These are phyloP conservation scores for Diabrotica balteata DNA, from an alignment of 2,888 invertebrate genomes.

Conservation along the genomic window DNA sequence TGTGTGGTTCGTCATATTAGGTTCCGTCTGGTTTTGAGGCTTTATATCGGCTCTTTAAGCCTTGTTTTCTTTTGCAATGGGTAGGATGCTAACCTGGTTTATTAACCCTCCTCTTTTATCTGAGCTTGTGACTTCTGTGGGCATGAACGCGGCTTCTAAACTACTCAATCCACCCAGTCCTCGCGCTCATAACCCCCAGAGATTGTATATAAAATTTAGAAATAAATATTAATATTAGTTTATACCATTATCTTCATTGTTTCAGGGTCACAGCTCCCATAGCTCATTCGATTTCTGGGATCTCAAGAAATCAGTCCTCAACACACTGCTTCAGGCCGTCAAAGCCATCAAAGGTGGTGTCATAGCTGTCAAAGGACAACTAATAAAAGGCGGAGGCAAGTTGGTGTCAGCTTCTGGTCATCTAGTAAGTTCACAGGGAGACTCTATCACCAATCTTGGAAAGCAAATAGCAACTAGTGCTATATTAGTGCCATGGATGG, in stretches of 20 bases:
- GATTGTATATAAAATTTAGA: too few relatives aligned
- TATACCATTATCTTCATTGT: constrained; percentile 12
- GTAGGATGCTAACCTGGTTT: too few relatives aligned
- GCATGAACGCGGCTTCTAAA: too few relatives aligned
- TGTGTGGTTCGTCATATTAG: too few relatives aligned
- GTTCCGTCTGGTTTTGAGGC: too few relatives aligned
- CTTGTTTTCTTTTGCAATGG: too few relatives aligned
- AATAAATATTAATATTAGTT: too few relatives aligned
- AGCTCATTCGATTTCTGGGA: constrained; percentile 65
- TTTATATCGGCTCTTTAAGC: too few relatives aligned
- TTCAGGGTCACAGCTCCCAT: constrained; percentile 43
- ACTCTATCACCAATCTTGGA: constrained; percentile 80
- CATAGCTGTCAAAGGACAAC: constrained; percentile 85
- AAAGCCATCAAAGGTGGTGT: constrained; percentile 89
- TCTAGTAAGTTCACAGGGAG: constrained; percentile 78
- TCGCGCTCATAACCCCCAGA: too few relatives aligned
- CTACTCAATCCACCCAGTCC: too few relatives aligned
- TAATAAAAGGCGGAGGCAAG: constrained; percentile 84
- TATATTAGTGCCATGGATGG: constrained; percentile 63
- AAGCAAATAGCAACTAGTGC: constrained; percentile 81
- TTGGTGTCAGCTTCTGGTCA: constrained; percentile 70
- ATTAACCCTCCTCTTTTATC: too few relatives aligned
- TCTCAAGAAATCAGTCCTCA: constrained; percentile 81
- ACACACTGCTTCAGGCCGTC: constrained; percentile 84
- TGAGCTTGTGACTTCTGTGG: too few relatives aligned